A percentile compares a stretch with the other conserved stretches of the same genome.
phyloP scores from a whole-genome alignment of 2,797 vertebrate genomes.

The Apodemus agrarius region DNA sequence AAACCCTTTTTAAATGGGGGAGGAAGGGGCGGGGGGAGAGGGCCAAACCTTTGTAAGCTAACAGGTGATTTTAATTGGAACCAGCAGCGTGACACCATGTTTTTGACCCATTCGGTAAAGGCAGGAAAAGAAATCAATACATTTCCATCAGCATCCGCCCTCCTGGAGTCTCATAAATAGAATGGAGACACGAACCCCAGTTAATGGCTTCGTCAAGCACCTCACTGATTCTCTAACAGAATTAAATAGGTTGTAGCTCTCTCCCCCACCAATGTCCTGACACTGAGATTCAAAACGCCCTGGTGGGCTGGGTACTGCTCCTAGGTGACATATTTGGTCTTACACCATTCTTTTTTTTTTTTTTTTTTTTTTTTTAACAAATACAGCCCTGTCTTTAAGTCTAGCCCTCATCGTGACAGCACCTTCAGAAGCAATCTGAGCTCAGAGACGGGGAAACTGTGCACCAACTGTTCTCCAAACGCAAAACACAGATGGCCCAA shows the following conservation, averaged over 20 bases:
- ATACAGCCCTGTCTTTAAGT: background rate
- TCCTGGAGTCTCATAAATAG: constrained; percentile 86
- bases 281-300: constrained; percentile 63
- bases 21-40: constrained; percentile 71
- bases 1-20: constrained; percentile 96
- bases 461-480: background rate
- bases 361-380: background rate
- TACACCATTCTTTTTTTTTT: background rate
- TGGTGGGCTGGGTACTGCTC: background rate
- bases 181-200: constrained; percentile 83
- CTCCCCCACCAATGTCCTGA: constrained; percentile 13
- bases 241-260: constrained; percentile 79
- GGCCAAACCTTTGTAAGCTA: constrained; percentile 94
- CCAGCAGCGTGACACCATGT: constrained; percentile 91
- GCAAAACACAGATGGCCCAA: background rate
- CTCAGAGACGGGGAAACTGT: background rate
- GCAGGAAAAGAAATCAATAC: constrained; percentile 88
- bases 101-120: constrained; percentile 95
- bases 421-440: background rate
- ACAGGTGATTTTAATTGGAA: constrained; percentile 99
- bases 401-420: background rate
- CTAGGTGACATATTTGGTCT: background rate
- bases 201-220: constrained; percentile 84
- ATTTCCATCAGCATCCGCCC: constrained; percentile 89
- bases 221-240: constrained; percentile 83